Conservation (phyloP, 2,888 invertebrate genomes). For the Pomacea canaliculata region DNA sequence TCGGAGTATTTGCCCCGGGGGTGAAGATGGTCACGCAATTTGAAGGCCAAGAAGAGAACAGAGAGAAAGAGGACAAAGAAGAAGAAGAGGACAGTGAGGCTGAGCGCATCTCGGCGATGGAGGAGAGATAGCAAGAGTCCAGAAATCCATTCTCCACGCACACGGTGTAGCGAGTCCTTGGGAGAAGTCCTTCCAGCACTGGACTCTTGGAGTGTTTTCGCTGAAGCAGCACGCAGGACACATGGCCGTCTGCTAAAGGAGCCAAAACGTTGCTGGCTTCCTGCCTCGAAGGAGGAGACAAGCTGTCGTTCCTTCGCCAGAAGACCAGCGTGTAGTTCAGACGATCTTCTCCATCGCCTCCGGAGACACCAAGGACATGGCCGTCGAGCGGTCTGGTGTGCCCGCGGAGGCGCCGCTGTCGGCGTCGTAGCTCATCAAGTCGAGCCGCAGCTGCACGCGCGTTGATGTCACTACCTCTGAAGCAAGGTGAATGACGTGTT, state of each 20-base stretch:
- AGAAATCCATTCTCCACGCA: slow-evolving; percentile 34
- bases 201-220: slow-evolving; percentile 9
- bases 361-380: slow-evolving; percentile 16
- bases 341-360: background rate
- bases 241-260: background rate
- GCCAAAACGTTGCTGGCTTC: no score
- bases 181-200: slow-evolving; percentile 19
- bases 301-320: slow-evolving; percentile 16
- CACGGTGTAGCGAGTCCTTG: slow-evolving; percentile 28
- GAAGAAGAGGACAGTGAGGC: slow-evolving; percentile 1
- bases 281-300: background rate
- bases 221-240: slow-evolving; percentile 32
- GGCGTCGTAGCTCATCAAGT: slow-evolving; percentile 5
- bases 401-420: background rate
- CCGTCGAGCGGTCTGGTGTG: background rate
- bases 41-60: slow-evolving; percentile 12
- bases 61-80: background rate
- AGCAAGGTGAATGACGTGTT: slow-evolving; percentile 22
- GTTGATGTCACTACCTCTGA: slow-evolving; percentile 17
- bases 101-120: slow-evolving; percentile 12
- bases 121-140: slow-evolving; percentile 32
- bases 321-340: slow-evolving; percentile 26
- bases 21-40: slow-evolving; percentile 25
- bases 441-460: slow-evolving; percentile 20
- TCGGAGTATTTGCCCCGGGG: background rate